Base-by-base conservation (phyloP, 2,113 vertebrate species). In the Jaculus jaculus region DNA sequence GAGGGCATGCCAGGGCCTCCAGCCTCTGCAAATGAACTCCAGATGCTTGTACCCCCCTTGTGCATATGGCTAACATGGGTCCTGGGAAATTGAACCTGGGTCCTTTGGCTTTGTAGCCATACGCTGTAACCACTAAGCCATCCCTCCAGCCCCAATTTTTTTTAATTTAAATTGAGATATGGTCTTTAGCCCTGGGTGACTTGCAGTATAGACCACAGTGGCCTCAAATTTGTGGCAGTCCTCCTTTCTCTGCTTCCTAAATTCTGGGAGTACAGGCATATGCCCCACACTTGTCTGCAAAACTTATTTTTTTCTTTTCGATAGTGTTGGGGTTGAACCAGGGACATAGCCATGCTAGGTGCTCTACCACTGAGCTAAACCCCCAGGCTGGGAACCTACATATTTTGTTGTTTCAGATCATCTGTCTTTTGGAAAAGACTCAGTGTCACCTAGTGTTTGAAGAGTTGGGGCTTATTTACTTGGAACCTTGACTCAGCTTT, bases 341-440 rank as follows among this genome's bases (percentile, higher is more conserved):
- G 61, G 16, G 9, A 11, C 8, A 24, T 42, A 32, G 37, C 6
- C 42, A 54, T 54, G 77, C 18, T 30, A 34, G 21, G 83, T 37
- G 42, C 21, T 37, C 23, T 54, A 13, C 83, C 47, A 71, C 16
- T 63, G 61, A 63, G 24, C 24, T 63, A 63, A 63, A 18, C 66
- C 17, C 18, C 30, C 34, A 71, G 42, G 23, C 13, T 15, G 37
- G n/a, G 28, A 65, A 5, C 10, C 24, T 79, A 16, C 23, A 87
- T 77, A 9, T 89, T 95, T 82, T 90, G 61, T 87, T 71, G 73
- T 84, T 83, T 94, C 82, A 80, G 20, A 68, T 83, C 63, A 21
- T 51, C 23, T 54, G 74, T 30, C 16, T 89, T 94, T 93, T 84
- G 23, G 65, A 87, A 86, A 94, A 93, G 60, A 79, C 37, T 95